Percentiles rank a stretch among this genome's conserved stretches.
phyloP scores from a whole-genome alignment of 2,797 vertebrate species.

The Rhodeus uyekii region DNA sequence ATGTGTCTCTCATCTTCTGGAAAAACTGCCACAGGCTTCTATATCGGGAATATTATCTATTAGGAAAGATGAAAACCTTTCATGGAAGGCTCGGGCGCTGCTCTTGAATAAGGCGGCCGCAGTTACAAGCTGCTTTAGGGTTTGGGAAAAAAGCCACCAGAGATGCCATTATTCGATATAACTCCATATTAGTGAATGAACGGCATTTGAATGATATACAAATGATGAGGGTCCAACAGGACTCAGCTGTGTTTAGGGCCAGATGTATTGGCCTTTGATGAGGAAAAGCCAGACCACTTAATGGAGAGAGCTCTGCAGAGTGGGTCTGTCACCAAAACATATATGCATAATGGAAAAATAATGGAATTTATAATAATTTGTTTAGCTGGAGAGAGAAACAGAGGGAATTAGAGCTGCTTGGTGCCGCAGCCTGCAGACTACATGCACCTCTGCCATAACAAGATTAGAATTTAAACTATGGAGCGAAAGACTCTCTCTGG shows the following conservation, averaged over 20 bases:
- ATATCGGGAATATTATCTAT: slow-evolving; percentile 57
- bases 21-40: slow-evolving; percentile 56
- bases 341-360: slow-evolving; percentile 83
- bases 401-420: slow-evolving; percentile 61
- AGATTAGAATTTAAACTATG: slow-evolving; percentile 80
- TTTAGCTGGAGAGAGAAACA: slow-evolving; percentile 69
- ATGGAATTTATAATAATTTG: slow-evolving; percentile 82
- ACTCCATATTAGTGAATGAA: slow-evolving; percentile 55
- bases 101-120: background rate
- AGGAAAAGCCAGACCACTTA: slow-evolving; percentile 76
- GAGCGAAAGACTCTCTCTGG: slow-evolving; percentile 60
- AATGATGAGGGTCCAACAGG: slow-evolving; percentile 74
- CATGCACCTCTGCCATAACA: slow-evolving; percentile 80
- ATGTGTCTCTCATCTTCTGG: slow-evolving; percentile 67
- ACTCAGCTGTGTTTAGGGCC: slow-evolving; percentile 76
- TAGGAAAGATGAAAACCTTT: slow-evolving; percentile 64
- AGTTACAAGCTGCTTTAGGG: slow-evolving; percentile 43
- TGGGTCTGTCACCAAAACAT: slow-evolving; percentile 69
- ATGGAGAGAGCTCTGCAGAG: slow-evolving; percentile 61
- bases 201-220: slow-evolving; percentile 70
- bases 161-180: slow-evolving; percentile 57
- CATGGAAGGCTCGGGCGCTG: slow-evolving; percentile 56
- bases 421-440: slow-evolving; percentile 66
- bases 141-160: slow-evolving; percentile 43
- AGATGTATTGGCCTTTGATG: slow-evolving; percentile 77